Conservation (phyloP, 2,888 invertebrate species). For the Theristus sp. region DNA sequence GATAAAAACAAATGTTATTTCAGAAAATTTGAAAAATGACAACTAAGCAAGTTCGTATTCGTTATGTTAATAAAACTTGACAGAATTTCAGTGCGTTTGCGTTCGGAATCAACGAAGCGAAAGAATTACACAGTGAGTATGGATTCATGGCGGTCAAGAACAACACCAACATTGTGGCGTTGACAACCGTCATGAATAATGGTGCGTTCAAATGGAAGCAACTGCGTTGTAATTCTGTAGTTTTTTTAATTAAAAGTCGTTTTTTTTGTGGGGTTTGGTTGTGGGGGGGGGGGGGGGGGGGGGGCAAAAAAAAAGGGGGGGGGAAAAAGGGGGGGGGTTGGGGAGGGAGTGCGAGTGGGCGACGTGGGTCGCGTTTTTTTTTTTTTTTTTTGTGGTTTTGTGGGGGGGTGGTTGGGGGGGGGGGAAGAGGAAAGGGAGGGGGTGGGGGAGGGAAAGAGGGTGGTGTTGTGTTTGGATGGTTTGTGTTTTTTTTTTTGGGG, state of each 20-base stretch:
- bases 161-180: constrained; percentile 17
- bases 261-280: constrained; percentile 17
- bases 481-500: no score
- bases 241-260: no score
- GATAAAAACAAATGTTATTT: no score
- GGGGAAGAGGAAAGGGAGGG: no score
- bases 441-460: no score
- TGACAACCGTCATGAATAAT: constrained; percentile 28
- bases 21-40: not conserved
- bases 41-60: not conserved
- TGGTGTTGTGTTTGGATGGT: no score
- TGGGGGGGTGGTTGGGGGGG: no score
- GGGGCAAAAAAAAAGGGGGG: constrained; percentile 17
- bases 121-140: constrained; percentile 26
- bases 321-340: constrained; percentile 24
- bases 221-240: no score
- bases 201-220: constrained; percentile 10
- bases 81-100: constrained; percentile 27
- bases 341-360: constrained; percentile 26
- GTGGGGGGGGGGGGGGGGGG: constrained; percentile 25
- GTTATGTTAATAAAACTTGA: constrained; percentile 2
- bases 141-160: constrained; percentile 24
- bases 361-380: constrained; percentile 15
- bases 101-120: constrained; percentile 25
- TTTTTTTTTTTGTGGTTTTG: no score